Percentiles rank a stretch among this genome's conserved stretches.
Conservation (phyloP, 2,797 vertebrate species). For the Anabacerthia variegaticeps region DNA sequence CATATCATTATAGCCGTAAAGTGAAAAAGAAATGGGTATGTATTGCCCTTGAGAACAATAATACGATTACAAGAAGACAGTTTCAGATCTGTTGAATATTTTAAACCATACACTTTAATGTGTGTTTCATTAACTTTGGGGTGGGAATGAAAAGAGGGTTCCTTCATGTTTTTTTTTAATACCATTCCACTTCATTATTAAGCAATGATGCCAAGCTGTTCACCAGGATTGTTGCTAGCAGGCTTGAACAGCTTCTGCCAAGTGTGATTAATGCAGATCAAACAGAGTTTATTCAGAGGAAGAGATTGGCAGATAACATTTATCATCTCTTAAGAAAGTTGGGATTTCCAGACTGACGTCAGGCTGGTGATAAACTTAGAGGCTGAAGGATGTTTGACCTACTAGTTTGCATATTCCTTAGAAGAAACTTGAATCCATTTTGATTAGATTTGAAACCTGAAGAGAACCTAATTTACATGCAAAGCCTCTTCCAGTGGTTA, state of each 20-base stretch:
- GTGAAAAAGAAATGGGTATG: neutral
- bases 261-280: conserved; percentile 81
- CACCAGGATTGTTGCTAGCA: conserved; percentile 72
- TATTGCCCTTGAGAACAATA: conserved; percentile 45
- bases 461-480: conserved; percentile 15
- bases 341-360: conserved; percentile 70
- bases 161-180: conserved; percentile 38
- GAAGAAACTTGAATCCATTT: conserved; percentile 39
- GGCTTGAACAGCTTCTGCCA: conserved; percentile 73
- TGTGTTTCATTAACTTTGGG: conserved; percentile 56
- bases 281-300: conserved; percentile 74
- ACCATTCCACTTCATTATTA: conserved; percentile 73
- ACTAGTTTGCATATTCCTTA: conserved; percentile 37
- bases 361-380: conserved; percentile 65
- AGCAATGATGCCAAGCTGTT: conserved; percentile 75
- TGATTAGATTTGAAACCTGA: conserved; percentile 60
- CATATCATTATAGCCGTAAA: neutral
- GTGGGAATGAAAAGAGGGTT: conserved; percentile 45
- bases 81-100: conserved; percentile 41
- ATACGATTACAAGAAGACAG: neutral
- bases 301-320: conserved; percentile 79
- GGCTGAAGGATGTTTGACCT: conserved; percentile 53
- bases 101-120: conserved; percentile 58
- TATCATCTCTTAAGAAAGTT: conserved; percentile 76
- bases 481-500: neutral